These are phyloP conservation scores for Drosophila demipolita DNA, from an alignment of 2,888 invertebrate species.

Conservation along the genomic window DNA sequence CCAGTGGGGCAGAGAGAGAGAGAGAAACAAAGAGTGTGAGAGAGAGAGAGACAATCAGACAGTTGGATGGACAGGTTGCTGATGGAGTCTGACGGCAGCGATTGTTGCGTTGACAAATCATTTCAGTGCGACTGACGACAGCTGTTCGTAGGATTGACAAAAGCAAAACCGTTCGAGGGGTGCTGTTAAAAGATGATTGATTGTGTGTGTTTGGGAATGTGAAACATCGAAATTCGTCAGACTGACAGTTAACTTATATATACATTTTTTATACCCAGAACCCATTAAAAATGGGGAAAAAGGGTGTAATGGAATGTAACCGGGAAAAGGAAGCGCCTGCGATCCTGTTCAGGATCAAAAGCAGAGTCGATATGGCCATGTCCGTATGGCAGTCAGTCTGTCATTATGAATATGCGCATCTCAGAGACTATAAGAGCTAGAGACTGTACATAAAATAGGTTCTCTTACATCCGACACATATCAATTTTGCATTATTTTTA, in stretches of 20 bases:
- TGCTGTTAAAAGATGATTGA: conserved; percentile 57
- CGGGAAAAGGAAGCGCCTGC: too few relatives aligned
- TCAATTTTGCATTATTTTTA: too few relatives aligned
- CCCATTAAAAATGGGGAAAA: too few relatives aligned
- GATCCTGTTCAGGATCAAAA: too few relatives aligned
- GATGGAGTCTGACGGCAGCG: conserved; percentile 56
- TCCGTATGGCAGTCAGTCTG: too few relatives aligned
- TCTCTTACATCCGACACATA: too few relatives aligned
- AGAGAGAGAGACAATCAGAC: conserved; percentile 9
- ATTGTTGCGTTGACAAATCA: conserved; percentile 73
- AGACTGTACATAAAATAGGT: too few relatives aligned
- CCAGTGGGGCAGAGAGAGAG: conserved; percentile 16
- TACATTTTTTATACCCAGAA: not conserved
- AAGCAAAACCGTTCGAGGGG: conserved; percentile 6
- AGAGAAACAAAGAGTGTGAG: conserved; percentile 18
- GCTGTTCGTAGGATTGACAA: conserved; percentile 38
- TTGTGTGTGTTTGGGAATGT: conserved; percentile 48
- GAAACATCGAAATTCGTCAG: conserved; percentile 53
- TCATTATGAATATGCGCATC: too few relatives aligned
- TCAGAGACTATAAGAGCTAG: too few relatives aligned
- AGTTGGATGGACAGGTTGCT: conserved; percentile 50
- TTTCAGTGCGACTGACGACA: conserved; percentile 64
- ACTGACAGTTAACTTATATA: conserved; percentile 38
- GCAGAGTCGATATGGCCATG: too few relatives aligned
- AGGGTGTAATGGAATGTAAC: too few relatives aligned